phyloP scores from a whole-genome alignment of 2,113 vertebrate genomes.

The Diadophis punctatus region DNA sequence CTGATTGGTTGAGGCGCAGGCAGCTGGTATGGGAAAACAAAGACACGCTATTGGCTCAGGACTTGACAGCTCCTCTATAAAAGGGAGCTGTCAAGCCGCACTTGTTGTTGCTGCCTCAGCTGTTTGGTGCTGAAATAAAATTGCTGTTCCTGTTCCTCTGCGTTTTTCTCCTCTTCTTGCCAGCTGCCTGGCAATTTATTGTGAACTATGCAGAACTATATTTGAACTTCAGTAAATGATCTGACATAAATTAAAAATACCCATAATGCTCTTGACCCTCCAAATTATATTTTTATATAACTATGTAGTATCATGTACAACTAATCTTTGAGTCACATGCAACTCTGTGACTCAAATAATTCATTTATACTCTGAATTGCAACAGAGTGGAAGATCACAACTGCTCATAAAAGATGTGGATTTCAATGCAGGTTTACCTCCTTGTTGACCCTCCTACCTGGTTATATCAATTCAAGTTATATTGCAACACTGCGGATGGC shows the following conservation, averaged over 20 bases:
- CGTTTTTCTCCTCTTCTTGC: too few species aligned
- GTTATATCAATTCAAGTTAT: not conserved
- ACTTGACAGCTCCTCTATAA: too few species aligned
- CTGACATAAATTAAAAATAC: not conserved
- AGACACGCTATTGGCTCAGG: too few species aligned
- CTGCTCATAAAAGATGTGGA: not conserved
- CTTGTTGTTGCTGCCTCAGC: too few species aligned
- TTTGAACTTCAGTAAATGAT: not conserved
- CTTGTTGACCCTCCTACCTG: not conserved
- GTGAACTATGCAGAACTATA: not conserved
- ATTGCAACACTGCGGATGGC: not conserved
- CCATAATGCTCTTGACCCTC: not conserved
- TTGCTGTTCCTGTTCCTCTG: too few species aligned
- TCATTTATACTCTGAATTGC: not conserved
- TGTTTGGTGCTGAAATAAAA: too few species aligned
- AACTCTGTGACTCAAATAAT: not conserved
- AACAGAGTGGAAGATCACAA: not conserved
- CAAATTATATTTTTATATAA: not conserved
- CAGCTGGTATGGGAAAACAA: too few species aligned
- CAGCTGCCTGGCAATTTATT: too few species aligned
- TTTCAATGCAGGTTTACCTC: not conserved
- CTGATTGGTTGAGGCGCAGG: too few species aligned
- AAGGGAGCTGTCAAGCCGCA: too few species aligned
- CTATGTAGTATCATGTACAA: not conserved
- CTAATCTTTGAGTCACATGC: not conserved